A percentile compares a stretch with the other conserved stretches of the same genome.
Evolutionary conservation across 2,888 invertebrate genomes (phyloP).

Genomic region (Eurytoma adleriae): DNA sequence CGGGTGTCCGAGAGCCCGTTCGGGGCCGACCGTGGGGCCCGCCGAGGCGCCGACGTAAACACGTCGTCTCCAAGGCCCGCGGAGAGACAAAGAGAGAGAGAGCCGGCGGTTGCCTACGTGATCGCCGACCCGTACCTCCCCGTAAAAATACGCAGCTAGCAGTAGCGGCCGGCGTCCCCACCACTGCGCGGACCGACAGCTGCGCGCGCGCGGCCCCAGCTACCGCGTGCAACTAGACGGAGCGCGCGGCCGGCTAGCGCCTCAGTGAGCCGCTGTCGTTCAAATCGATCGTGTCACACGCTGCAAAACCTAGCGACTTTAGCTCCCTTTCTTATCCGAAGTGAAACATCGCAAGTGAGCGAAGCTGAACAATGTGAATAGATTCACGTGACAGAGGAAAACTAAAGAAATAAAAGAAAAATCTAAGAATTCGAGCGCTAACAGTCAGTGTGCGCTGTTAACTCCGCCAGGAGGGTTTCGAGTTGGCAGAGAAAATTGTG

Average conservation of each 20-base stretch:
- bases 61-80: too few relatives aligned
- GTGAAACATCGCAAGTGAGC: neutral
- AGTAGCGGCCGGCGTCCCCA: too few relatives aligned
- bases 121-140: conserved; percentile 35
- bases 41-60: too few relatives aligned
- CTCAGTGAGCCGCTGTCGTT: conserved; percentile 62
- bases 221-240: conserved; percentile 55
- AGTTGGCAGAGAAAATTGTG: neutral
- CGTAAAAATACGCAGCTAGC: neutral
- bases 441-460: neutral
- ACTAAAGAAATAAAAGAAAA: neutral
- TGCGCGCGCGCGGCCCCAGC: conserved; percentile 3
- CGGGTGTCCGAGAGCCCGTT: too few relatives aligned
- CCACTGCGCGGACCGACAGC: conserved; percentile 11
- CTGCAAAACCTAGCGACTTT: too few relatives aligned
- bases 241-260: conserved; percentile 26
- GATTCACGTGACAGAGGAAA: neutral
- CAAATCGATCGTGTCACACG: conserved; percentile 56
- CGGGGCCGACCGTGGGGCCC: too few relatives aligned
- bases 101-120: conserved; percentile 33
- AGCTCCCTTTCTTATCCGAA: neutral
- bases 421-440: neutral
- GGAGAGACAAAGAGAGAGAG: neutral
- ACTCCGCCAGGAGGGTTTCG: neutral
- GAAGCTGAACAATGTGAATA: too few relatives aligned